phyloP scores from a whole-genome alignment of 2,888 invertebrate genomes.

The Pseudanteris insignis region DNA sequence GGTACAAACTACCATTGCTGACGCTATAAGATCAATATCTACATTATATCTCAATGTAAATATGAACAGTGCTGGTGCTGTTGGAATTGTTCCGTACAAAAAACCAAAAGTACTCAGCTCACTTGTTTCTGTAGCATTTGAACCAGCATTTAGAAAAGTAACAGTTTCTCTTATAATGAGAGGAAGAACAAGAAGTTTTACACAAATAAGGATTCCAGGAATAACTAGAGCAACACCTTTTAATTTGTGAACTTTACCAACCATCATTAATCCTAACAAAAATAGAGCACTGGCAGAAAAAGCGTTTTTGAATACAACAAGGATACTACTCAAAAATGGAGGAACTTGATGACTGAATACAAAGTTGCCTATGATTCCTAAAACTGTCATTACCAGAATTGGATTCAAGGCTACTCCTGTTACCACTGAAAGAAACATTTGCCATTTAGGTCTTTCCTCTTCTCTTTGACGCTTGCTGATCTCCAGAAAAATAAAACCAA shows the following conservation, averaged over 20 bases:
- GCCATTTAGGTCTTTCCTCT: conserved; percentile 49
- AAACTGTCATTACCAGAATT: conserved; percentile 89
- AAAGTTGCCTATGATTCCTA: conserved; percentile 87
- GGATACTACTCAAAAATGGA: conserved; percentile 76
- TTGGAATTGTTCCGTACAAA: conserved; percentile 94
- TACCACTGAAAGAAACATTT: conserved; percentile 59
- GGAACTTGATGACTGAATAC: conserved; percentile 83
- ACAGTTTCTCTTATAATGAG: conserved; percentile 87
- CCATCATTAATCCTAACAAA: conserved; percentile 89
- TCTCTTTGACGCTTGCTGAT: conserved; percentile 71
- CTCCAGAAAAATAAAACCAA: conserved; percentile 91
- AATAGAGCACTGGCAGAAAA: conserved; percentile 93
- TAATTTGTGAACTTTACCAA: conserved; percentile 84
- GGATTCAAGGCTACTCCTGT: conserved; percentile 87
- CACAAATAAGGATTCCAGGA: conserved; percentile 86
- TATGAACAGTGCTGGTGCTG: conserved; percentile 95
- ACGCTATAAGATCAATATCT: conserved; percentile 90
- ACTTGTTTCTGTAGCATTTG: conserved; percentile 77
- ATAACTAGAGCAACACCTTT: conserved; percentile 82
- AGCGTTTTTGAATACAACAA: conserved; percentile 84
- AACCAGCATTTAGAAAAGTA: conserved; percentile 76
- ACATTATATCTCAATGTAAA: conserved; percentile 88
- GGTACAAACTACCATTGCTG: conserved; percentile 93
- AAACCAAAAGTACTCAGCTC: conserved; percentile 93
- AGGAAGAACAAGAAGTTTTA: conserved; percentile 88